Evolutionary conservation across 2,113 vertebrate genomes (phyloP), one percentile per base, ranked within the genome.

Genomic region (Coptodon bakossiorum): DNA sequence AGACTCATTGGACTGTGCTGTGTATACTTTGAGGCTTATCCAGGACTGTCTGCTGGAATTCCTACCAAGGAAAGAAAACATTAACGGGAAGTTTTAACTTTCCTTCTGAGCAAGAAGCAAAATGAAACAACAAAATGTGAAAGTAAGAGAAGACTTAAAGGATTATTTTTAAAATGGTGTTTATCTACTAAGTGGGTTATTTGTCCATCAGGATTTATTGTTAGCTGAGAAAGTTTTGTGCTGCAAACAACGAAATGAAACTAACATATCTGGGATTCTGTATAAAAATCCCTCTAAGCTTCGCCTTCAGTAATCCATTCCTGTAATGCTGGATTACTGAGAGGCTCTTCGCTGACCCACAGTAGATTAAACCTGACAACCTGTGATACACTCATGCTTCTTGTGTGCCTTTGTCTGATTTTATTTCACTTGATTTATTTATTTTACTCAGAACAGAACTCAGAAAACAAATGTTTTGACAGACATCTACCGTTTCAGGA

Each of bases 171-270:
- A 61, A 61, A n/a, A 61, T 61, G 9, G 0, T 61, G 29, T 61
- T 31, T 14, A 59, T 59, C 56, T 9, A 16, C 7, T 61, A 0
- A 17, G 27, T 0, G 54, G 0, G 54, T 0, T 57, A 29, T 57
- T 57, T 57, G 54, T 57, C 56, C 56, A 16, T 59, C 13, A 59
- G 56, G 0, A 59, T 59, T 59, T 16, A 29, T 59, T 59, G 31
- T 59, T 31, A 59, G 1, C 56, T 59, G 24, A 59, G 56, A 59
- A 59, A 9, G 27, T 59, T 59, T 59, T 59, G 27, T 59, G 56
- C 13, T 9, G 13, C 56, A 59, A 59, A 59, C 27, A 29, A 27
- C 31, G 56, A 59, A 59, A 59, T 31, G 1, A 57, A 29, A 57
- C 56, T 9, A 57, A 57, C 13, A 29, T 29, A 57, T 57, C 56